Evolutionary conservation across 2,888 invertebrate species (phyloP), one percentile per base, ranked within the genome.

Genomic region (Caenorhabditis imperialis): DNA sequence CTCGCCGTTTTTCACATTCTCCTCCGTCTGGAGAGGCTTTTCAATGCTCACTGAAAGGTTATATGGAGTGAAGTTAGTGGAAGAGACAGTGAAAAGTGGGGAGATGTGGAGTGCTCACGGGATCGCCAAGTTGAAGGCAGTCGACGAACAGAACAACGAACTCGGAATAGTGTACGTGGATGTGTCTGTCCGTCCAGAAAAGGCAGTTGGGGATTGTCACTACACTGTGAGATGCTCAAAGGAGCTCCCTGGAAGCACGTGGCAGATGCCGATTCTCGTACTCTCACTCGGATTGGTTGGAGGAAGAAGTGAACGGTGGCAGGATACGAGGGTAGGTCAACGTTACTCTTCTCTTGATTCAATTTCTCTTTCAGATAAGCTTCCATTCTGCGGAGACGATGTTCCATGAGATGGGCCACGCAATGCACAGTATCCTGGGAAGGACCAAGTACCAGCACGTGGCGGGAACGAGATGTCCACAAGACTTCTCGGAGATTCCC

Each of bases 391-490:
- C 97, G 8, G 97, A 98, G 89, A 99, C 97, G 90, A 91, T 99
- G 79, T 98, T 98, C 90, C 99, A 99, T 89, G 98, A 99, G 91
- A 93, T 96, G 93, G 99, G 99, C 0, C 99, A 99, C 90, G 99
- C 98, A 16, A 93, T 98, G 92, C 99, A 99, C 90, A 96, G 97
- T 18, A 97, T 99, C 96, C 90, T 99, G 81, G 99, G 95, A 2
- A 92, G 96, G 53, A 96, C 97, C 0, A 92, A 92, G 73, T 94
- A 96, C 90, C 99, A 99, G 89, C 98, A 99, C 90, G 95, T 98
- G 45, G 93, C 96, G 3, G 90, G 90, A 72, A 99, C 99, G 0
- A 91, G 99, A 63, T 98, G 97, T 88, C 92, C 94, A 78, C 97
- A 98, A 4, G 99, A 99, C 90, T 94, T 99, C 88, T 98, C 99